Evolutionary conservation across 2,888 invertebrate genomes (phyloP), one percentile per base, ranked within the genome.

Genomic region (Scaptomyza flava): DNA sequence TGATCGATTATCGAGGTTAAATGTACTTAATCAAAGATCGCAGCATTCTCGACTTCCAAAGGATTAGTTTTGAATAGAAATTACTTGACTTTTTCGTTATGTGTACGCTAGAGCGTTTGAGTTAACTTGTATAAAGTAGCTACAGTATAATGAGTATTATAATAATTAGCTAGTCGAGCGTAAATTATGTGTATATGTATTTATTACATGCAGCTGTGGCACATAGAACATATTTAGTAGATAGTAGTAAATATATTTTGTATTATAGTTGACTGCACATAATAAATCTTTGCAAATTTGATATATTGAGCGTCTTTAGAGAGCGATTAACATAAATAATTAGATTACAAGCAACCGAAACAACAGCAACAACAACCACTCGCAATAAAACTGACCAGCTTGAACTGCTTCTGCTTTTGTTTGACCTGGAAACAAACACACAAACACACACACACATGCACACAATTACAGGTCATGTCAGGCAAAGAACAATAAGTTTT

Each of bases 301-400:
- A 84, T 79, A 77, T 81, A 87, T 87, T 48, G 68, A 64, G 60
- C 50, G 73, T 75, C 87, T 79, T 77, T 61, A 73, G 86, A 79
- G 89, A 81, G 82, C 87, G 88, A 89, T 85, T 85, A 85, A 85
- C 85, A 87, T 87, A 87, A 85, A 89, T 85, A 89, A 85, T 85
- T 89, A 85, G 77, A 72, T 86, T 80, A 62, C 48, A 68, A 68
- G 62, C 72, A 76, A 82, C n/a, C n/a, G 50, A 33, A 50, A 34
- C 17, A 43, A 9, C 14, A 48, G 7, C 33, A 33, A 48, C 33
- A 50, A 20, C 23, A 70, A 69, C 77, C 17, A 17, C 1, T 63
- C 59, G 63, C 69, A 82, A 69, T 80, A 62, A 57, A 65, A 62
- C 51, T 56, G 59, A 60, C 46, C 63, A 62, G 65, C 72, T 79